Conservation (phyloP, 1,140 invertebrate species). For the Eumaeus atala region DNA sequence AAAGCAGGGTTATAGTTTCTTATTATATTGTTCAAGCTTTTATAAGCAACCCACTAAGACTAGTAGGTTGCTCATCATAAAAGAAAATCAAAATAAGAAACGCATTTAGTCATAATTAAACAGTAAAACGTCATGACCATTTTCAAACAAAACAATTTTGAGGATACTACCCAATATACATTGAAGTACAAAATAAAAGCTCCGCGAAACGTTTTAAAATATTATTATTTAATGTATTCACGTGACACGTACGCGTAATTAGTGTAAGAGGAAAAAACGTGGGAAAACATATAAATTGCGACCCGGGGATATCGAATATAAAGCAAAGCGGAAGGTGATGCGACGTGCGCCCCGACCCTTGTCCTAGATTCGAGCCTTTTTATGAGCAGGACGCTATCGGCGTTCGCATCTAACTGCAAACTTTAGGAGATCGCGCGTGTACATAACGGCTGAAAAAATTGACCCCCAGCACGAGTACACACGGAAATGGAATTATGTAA, state of each 20-base stretch:
- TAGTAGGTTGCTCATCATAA: too few relatives aligned
- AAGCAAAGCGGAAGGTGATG: conserved; percentile 56
- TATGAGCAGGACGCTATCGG: conserved; percentile 64
- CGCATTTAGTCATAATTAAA: too few relatives aligned
- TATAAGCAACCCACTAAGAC: too few relatives aligned
- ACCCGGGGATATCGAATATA: conserved; percentile 40
- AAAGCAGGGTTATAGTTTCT: too few relatives aligned
- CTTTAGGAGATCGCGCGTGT: conserved; percentile 53
- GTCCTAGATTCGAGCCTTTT: conserved; percentile 61
- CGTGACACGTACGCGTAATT: conserved; percentile 21
- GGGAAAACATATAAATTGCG: conserved; percentile 30
- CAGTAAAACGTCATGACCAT: too few relatives aligned
- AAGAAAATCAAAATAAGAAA: too few relatives aligned
- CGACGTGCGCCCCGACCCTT: conserved; percentile 43
- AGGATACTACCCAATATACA: too few relatives aligned
- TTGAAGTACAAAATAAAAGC: too few relatives aligned
- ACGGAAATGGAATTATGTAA: neutral
- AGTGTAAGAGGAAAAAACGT: conserved; percentile 26
- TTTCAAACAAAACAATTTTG: too few relatives aligned
- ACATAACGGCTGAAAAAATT: conserved; percentile 41
- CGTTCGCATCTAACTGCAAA: conserved; percentile 56
- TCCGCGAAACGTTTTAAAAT: too few relatives aligned
- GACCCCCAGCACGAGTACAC: conserved; percentile 23
- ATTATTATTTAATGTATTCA: neutral
- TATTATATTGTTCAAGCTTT: too few relatives aligned